Base-by-base conservation (phyloP, 2,113 vertebrate genomes). In the Taurulus bubalis region DNA sequence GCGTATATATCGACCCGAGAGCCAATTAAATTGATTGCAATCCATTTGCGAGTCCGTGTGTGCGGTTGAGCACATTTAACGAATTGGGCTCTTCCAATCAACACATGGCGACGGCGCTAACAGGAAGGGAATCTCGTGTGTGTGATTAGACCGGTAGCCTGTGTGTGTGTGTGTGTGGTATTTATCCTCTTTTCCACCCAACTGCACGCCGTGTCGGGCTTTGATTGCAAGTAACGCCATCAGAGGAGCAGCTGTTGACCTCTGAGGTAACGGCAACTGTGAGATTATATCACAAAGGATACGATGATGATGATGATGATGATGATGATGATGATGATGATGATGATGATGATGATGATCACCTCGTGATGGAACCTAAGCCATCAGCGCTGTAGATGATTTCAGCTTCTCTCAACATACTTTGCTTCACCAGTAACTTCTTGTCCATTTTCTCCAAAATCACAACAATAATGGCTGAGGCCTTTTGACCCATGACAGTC, bases 11-110 rank as follows among this genome's bases (percentile, higher is more conserved):
- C 14, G 77, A 69, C 14, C 32, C 40, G 18, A 53, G 38, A 69
- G 26, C 38, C 45, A 75, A 40, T 78, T 62, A 67, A 40, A 66
- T 10, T 78, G 45, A 79, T 77, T 51, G 68, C 47, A 38, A n/a
- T 49, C 58, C 24, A 65, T 59, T 76, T 47, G 79, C 20, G 18
- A 47, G 14, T 56, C 51, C 22, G 34, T 62, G 18, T 71, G 20
- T 6, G 56, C 63, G 72, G 45, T 40, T 62, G 72, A 69, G 66
- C 55, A 60, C 55, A 28, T 56, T 74, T 15, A 75, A 47, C 42
- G 42, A 49, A 26, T 16, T n/a, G 7, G 67, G 11, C 14, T 2
- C 0, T 8, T 71, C 26, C 30, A 49, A 73, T 77, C 62, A 69
- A 51, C 53, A 51, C 64, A 18, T 4, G 11, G 0, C 22, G 24